These are phyloP conservation scores for Nasonia longicornis DNA, from an alignment of 1,140 invertebrate species.

Conservation along the genomic window DNA sequence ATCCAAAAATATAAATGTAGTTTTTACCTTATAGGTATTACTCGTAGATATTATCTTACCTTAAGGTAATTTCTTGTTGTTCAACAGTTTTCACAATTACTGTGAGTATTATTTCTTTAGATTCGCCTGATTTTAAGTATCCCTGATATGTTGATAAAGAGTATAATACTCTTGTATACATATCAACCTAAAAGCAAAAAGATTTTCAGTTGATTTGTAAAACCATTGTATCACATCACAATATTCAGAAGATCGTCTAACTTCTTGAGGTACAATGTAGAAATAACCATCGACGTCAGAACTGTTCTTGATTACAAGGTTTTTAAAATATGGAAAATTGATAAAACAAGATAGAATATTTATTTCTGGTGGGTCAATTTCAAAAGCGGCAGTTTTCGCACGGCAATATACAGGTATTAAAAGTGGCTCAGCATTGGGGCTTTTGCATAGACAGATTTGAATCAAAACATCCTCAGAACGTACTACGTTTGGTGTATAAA, in stretches of 20 bases:
- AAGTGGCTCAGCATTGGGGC: conserved; percentile 53
- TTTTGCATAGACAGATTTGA: conserved; percentile 54
- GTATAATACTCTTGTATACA: conserved; percentile 44
- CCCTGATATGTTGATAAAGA: conserved; percentile 55
- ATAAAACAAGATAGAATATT: conserved; percentile 56
- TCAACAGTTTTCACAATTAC: conserved; percentile 56
- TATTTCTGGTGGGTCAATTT: conserved; percentile 54
- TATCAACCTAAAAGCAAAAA: conserved; percentile 46
- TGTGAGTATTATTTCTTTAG: conserved; percentile 50
- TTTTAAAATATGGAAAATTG: conserved; percentile 55
- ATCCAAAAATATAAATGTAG: neutral
- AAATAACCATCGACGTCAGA: conserved; percentile 60
- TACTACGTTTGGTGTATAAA: conserved; percentile 55
- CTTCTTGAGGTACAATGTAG: conserved; percentile 56
- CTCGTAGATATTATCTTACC: conserved; percentile 39
- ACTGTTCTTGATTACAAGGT: conserved; percentile 54
- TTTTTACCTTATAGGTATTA: neutral
- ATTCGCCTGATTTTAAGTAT: conserved; percentile 53
- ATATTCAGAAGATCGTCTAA: conserved; percentile 42
- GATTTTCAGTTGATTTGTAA: neutral
- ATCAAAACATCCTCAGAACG: conserved; percentile 48
- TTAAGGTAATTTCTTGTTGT: conserved; percentile 48
- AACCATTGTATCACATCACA: neutral
- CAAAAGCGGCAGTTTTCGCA: conserved; percentile 50
- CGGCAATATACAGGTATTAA: conserved; percentile 52